Evolutionary conservation across 2,113 vertebrate genomes (phyloP).

Genomic region (Mus pahari): DNA sequence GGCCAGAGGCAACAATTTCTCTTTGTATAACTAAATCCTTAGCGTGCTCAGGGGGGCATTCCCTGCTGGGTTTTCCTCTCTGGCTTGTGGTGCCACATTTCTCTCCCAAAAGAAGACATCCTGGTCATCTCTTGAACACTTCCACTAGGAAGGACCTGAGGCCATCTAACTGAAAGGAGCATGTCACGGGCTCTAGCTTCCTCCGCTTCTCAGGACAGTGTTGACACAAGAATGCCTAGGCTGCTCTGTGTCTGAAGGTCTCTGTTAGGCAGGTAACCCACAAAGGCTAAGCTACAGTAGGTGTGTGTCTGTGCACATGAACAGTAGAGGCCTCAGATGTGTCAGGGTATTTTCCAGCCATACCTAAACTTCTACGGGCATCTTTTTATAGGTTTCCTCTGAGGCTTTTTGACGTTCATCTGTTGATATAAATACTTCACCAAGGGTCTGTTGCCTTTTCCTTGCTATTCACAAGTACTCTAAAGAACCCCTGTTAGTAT

Average conservation of each 20-base stretch:
- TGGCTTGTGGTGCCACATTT: neutral
- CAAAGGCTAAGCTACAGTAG: neutral
- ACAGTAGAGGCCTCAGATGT: neutral
- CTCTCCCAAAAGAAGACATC: neutral
- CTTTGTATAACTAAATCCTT: neutral
- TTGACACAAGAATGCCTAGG: neutral
- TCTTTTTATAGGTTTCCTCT: neutral
- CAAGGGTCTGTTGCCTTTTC: neutral
- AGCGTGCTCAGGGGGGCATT: neutral
- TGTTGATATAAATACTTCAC: neutral
- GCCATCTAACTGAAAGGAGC: neutral
- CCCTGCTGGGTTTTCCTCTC: neutral
- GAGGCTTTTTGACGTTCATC: neutral
- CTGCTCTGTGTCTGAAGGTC: too few relatives aligned
- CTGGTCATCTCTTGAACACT: accelerated
- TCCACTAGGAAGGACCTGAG: neutral
- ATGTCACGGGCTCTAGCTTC: accelerated
- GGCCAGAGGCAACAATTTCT: neutral
- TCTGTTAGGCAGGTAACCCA: neutral
- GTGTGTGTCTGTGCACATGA: neutral
- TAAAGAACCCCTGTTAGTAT: neutral
- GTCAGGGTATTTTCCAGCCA: neutral
- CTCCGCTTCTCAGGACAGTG: accelerated
- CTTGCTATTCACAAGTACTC: neutral
- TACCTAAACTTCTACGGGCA: neutral